Base-by-base conservation (phyloP, 1,140 invertebrate species). In the Cyclargus thomasi region DNA sequence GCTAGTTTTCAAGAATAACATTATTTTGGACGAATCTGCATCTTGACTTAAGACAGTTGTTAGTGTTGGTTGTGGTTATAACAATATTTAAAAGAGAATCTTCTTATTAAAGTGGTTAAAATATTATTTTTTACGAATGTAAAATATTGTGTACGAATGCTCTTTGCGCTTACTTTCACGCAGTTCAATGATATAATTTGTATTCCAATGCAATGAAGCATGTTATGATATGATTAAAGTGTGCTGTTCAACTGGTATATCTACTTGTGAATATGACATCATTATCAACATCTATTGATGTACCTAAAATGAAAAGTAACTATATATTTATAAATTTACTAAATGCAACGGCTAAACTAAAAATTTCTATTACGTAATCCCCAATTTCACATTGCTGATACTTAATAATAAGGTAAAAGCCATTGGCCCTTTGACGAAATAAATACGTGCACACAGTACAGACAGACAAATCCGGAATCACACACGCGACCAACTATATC, bases 341-440 rank as follows among this genome's bases (percentile, higher is more conserved):
- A n/a, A n/a, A n/a, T n/a, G n/a, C n/a, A n/a, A n/a, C n/a, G n/a
- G n/a, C n/a, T n/a, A 47, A 47, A 47, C 39, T 8, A 0, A 47
- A 14, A 16, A 47, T 47, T 8, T 2, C 14, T 47, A 11, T 47
- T 47, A 8, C 14, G 39, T 47, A 47, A 47, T 47, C 39, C 39
- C 39, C 0, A 47, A 47, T 14, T 47, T 47, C 14, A 11, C 39
- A 47, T 7, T 59, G 55, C 55, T 11, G 55, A 11, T 17, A 59
- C 10, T 59, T 21, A 8, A 59, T 7, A 59, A 59, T 59, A 7
- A 18, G 55, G 55, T 21, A 47, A 47, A 29, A 55, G 53, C 53
- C 53, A 55, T 21, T 20, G 55, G 21, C 55, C 55, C 55, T 59
- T n/a, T 21, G 55, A 59, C 55, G 18, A 59, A 59, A 59, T 59